Evolutionary conservation across 2,888 invertebrate species (phyloP), one percentile per base, ranked within the genome.

Genomic region (Allolobophora icterica): DNA sequence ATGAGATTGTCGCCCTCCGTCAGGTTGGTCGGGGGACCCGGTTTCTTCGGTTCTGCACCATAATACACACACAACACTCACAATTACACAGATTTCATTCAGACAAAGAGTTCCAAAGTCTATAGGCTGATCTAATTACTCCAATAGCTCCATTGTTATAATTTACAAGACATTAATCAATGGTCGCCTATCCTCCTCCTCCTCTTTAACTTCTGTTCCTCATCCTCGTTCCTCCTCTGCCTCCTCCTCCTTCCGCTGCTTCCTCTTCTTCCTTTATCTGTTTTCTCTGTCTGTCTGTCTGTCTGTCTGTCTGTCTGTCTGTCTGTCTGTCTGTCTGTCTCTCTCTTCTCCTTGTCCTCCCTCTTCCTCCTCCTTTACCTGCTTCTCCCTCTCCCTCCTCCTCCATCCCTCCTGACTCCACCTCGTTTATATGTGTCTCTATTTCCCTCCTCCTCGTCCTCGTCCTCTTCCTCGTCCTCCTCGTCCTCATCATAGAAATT

Each of bases 11-110:
- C 93, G 4, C 93, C 94, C 90, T 94, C 94, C 30, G 94, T 94
- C 42, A 95, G 92, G 91, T 95, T 94, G 89, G 92, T 92, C 30
- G 95, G 95, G 45, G 93, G 92, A 0, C 93, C 92, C 24, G 95
- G 95, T 21, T 92, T 92, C 84, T 93, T 92, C 34, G 95, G 94
- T 90, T 93, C 95, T 94, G 33, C 6, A 35, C 34, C 21, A 89
- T 30, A 15, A 89, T 19, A 89, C 30, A 24, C 33, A 33, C 24
- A 33, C 11, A 34, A 30, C 30, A 30, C 71, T 6, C 33, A 35
- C n/a, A 17, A 71, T 71, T 13, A 71, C 71, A 71, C 1, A 71
- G 30, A 71, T 71, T n/a, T 71, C 30, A 71, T 2, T 13, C 5
- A 71, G 30, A 30, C 11, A 0, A 52, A 24, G 5, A 52, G 24